Percentiles rank a stretch among this genome's conserved stretches.
Conservation (phyloP, 1,140 invertebrate species). For the Drosophila watanabei region DNA sequence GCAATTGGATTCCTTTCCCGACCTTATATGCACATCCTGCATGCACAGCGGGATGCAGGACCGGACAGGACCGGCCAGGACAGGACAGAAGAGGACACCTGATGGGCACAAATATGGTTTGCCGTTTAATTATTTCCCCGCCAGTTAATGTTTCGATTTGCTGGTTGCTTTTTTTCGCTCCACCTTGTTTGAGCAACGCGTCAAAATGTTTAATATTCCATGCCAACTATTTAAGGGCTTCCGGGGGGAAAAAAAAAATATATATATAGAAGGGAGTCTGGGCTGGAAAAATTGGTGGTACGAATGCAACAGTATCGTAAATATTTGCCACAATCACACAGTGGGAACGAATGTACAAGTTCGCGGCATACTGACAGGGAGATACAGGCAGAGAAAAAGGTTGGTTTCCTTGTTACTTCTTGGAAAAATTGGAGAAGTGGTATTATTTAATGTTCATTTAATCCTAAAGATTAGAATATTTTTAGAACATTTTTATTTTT, state of each 20-base stretch:
- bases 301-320: conserved; percentile 40
- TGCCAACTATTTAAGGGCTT: conserved; percentile 54
- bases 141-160: conserved; percentile 55
- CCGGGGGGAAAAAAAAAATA: conserved; percentile 13
- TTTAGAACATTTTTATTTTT: no score
- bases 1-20: conserved; percentile 73
- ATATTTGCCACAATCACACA: conserved; percentile 51
- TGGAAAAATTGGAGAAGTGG: not conserved
- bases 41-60: conserved; percentile 8
- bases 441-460: not conserved
- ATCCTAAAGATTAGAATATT: not conserved
- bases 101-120: conserved; percentile 49
- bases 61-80: not conserved
- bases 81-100: conserved; percentile 46
- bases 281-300: not conserved
- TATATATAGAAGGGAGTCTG: not conserved
- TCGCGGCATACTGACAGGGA: not conserved
- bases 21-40: not conserved
- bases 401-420: no score
- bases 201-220: conserved; percentile 61
- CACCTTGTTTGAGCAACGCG: conserved; percentile 29
- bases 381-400: not conserved
- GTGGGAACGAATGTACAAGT: conserved; percentile 17
- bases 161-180: conserved; percentile 1
- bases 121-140: conserved; percentile 51